Base-by-base conservation (phyloP, 2,888 invertebrate genomes). In the Pollenia labialis region DNA sequence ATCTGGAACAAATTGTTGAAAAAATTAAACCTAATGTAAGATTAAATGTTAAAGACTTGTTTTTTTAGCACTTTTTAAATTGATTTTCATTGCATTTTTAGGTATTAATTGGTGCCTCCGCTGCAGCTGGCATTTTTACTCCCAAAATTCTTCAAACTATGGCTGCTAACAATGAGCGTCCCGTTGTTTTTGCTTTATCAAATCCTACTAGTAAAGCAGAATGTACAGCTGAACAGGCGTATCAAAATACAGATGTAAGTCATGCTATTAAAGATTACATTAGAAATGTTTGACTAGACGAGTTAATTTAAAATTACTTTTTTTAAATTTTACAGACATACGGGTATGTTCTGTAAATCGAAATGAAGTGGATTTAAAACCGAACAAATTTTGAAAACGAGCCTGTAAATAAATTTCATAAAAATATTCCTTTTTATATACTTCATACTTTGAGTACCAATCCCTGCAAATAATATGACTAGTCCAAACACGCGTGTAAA, bases 141-240 rank as follows among this genome's bases (percentile, higher is more conserved):
- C 95, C 97, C 9, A 96, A 96, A 88, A 96, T 99, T 69, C 94
- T 99, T 72, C 94, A 95, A 90, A 96, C 96, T 89, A 99, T 99
- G 99, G 97, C 96, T 0, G 93, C 94, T 81, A 96, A 96, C 92
- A 98, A 98, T 89, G 96, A 98, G 4, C 95, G 97, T 75, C 99
- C 99, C 0, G 95, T 99, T 89, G 96, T 99, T 88, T 99, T 99
- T 92, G 99, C 99, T 11, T 95, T 99, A 58, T 99, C 99, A 89
- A 99, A 99, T 94, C 99, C 99, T 8, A 99, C 99, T 0, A 96
- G 96, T 93, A 98, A 98, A 94, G 98, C 99, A 0, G 99, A 99
- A 94, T 99, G 99, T 92, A 99, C 99, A 0, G 99, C 99, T 3
- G 97, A 99, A 91, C 96, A 97, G 89, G 99, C 99, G 0, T 99